Evolutionary conservation across 2,797 vertebrate genomes (phyloP).

Genomic region (Orestias chungarensis): DNA sequence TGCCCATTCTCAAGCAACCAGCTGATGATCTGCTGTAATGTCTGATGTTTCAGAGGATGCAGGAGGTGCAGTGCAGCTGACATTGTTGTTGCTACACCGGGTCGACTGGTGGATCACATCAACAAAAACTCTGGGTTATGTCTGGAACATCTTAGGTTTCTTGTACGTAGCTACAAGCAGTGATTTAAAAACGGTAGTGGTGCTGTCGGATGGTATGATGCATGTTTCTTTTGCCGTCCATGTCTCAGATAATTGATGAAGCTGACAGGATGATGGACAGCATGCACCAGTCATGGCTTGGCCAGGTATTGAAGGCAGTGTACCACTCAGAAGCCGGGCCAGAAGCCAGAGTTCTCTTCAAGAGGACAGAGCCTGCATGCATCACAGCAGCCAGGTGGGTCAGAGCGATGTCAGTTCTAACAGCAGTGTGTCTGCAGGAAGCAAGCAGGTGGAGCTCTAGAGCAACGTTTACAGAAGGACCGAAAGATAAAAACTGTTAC

Average conservation of each 20-base stretch:
- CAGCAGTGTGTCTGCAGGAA: neutral
- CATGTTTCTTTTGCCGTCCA: neutral
- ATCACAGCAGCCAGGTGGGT: slow-evolving; percentile 87
- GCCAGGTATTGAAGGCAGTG: slow-evolving; percentile 84
- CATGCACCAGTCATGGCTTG: slow-evolving; percentile 94
- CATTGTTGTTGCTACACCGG: slow-evolving; percentile 92
- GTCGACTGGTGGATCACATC: slow-evolving; percentile 94
- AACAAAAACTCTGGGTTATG: slow-evolving; percentile 85
- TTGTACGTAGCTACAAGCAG: slow-evolving; percentile 77
- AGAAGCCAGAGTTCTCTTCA: slow-evolving; percentile 69
- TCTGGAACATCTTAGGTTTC: slow-evolving; percentile 88
- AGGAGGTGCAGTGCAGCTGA: slow-evolving; percentile 86
- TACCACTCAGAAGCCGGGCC: slow-evolving; percentile 53
- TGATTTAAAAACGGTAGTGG: fast-evolving
- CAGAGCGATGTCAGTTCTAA: neutral
- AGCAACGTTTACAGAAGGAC: neutral
- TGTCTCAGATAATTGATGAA: slow-evolving; percentile 88
- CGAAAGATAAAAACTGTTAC: neutral
- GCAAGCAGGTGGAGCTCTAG: neutral
- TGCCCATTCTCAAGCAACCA: too few relatives aligned
- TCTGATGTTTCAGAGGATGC: slow-evolving; percentile 54
- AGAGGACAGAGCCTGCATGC: slow-evolving; percentile 72
- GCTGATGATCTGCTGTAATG: neutral
- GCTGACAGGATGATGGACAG: slow-evolving; percentile 96
- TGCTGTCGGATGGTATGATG: neutral